Conservation (phyloP, 2,797 vertebrate genomes). For the Todus mexicanus region DNA sequence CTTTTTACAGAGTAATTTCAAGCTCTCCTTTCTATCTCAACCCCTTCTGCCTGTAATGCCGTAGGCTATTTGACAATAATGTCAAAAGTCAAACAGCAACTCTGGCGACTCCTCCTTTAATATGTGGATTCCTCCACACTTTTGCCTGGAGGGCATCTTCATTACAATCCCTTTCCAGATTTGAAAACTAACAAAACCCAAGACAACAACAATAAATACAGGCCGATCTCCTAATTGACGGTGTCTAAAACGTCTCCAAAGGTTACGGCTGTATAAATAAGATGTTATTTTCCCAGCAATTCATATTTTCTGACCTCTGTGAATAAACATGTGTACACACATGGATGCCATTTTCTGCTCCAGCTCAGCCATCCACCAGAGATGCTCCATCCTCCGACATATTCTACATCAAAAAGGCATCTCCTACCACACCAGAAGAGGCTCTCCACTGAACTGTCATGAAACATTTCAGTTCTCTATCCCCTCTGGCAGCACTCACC, state of each 20-base stretch:
- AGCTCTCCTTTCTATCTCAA: background rate
- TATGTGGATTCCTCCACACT: background rate
- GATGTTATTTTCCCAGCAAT: background rate
- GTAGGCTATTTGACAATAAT: background rate
- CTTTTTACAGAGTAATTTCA: background rate
- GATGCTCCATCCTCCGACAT: background rate
- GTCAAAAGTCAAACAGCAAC: slow-evolving; percentile 29
- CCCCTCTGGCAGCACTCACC: background rate
- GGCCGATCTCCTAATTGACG: background rate
- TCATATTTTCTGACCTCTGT: background rate
- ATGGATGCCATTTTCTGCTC: background rate
- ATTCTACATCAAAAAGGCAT: background rate
- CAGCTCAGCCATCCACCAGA: background rate
- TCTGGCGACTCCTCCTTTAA: background rate
- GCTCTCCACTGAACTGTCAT: background rate
- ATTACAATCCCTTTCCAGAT: background rate
- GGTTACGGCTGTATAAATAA: background rate
- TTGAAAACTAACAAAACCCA: background rate
- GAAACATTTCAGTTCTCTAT: background rate
- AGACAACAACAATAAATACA: background rate
- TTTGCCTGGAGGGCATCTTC: background rate
- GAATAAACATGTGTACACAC: rapidly evolving
- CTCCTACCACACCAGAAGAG: background rate
- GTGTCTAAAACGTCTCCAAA: background rate
- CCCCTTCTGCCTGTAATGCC: background rate